Evolutionary conservation across 2,888 invertebrate species (phyloP), one percentile per base, ranked within the genome.

Genomic region (Omphaloscelis lunosa): DNA sequence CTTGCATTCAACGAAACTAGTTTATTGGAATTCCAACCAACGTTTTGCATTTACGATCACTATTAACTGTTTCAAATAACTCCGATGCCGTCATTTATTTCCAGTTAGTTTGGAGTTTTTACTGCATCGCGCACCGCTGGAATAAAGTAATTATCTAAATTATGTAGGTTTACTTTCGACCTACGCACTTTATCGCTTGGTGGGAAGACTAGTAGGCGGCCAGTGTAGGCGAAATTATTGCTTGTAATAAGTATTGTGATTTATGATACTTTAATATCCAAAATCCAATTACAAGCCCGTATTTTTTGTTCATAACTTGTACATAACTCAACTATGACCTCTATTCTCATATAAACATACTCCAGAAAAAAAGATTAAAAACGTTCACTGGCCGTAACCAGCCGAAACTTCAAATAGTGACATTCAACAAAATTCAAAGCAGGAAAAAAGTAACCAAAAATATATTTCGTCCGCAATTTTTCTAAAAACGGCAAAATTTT

Each of bases 401-500:
- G 17, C 48, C 48, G 20, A 70, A 84, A 84, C 79, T 67, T 84
- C 82, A 84, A 75, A 77, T 20, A 67, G 12, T 84, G 84, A 62
- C 84, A 84, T 45, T 75, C 70, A 77, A 72, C 77, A 77, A 76
- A 89, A 82, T 75, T 79, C 77, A 65, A 83, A 76, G 23, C 71
- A 51, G 34, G 59, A 77, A 73, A 80, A 71, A 79, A 77, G 72
- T 66, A 59, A 73, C 81, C 80, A 86, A 74, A 79, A 78, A 69
- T 80, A 80, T 85, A 77, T 82, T 79, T 67, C 11, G 65, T 68
- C 58, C 23, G n/a, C n/a, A 66, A 48, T 77, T 79, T 84, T 72
- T 80, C 72, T 74, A 72, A 90, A 90, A 87, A 83, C 89, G 85
- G 72, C 93, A 93, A 95, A 95, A 95, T 95, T 94, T 89, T 92